Conservation (phyloP, 2,888 invertebrate genomes). For the Dexiosoma caninum region DNA sequence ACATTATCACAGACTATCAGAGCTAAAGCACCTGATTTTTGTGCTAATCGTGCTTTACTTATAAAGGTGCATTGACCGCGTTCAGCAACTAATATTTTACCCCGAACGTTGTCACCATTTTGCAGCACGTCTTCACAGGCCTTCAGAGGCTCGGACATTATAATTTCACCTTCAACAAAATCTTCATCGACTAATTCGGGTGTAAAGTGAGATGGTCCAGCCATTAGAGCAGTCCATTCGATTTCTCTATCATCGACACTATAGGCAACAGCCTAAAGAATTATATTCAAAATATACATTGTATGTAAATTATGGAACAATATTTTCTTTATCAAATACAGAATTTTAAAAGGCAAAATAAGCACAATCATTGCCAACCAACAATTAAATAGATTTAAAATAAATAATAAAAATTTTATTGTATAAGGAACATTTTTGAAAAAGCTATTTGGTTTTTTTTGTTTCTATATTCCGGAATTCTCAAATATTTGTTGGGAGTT, state of each 20-base stretch:
- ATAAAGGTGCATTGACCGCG: slow-evolving; percentile 96
- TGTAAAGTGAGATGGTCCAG: slow-evolving; percentile 96
- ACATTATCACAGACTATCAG: slow-evolving; percentile 93
- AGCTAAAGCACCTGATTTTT: slow-evolving; percentile 89
- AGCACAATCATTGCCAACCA: too few relatives aligned
- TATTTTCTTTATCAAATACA: too few relatives aligned
- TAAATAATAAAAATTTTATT: too few relatives aligned
- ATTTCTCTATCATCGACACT: slow-evolving; percentile 75
- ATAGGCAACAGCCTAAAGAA: slow-evolving; percentile 76
- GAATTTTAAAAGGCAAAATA: too few relatives aligned
- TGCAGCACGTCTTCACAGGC: slow-evolving; percentile 80
- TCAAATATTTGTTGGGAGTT: too few relatives aligned
- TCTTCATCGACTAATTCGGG: slow-evolving; percentile 84
- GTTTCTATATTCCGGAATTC: too few relatives aligned
- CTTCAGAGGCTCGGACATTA: slow-evolving; percentile 85
- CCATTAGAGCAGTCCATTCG: slow-evolving; percentile 80
- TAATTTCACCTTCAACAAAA: slow-evolving; percentile 82
- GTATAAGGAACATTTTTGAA: too few relatives aligned
- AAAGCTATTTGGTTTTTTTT: too few relatives aligned
- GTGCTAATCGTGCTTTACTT: slow-evolving; percentile 91
- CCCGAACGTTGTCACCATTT: slow-evolving; percentile 81
- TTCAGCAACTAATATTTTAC: slow-evolving; percentile 90
- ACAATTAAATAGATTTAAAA: too few relatives aligned
- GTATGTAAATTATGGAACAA: too few relatives aligned
- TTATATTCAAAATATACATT: background rate